Conservation (phyloP, 2,797 vertebrate genomes). For the Mastacembelus armatus region DNA sequence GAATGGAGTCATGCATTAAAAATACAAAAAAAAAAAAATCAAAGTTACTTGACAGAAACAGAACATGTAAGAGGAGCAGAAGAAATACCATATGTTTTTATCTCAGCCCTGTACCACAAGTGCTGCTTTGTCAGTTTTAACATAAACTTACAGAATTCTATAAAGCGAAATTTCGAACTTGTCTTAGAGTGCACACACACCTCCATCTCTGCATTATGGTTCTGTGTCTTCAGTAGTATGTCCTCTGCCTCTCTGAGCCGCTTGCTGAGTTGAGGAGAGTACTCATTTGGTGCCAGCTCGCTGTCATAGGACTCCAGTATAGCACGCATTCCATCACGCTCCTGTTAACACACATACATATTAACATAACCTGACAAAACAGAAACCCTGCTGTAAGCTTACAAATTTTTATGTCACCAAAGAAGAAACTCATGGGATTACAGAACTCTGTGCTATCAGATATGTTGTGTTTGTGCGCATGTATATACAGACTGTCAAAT, state of each 20-base stretch:
- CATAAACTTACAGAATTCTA: conserved; percentile 2
- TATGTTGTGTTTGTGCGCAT: conserved; percentile 1
- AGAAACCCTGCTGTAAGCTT: background rate
- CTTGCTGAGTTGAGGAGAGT: conserved; percentile 90
- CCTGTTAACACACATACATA: conserved; percentile 77
- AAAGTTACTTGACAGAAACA: conserved; percentile 3
- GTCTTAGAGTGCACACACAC: conserved; percentile 75
- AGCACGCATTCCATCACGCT: conserved; percentile 93
- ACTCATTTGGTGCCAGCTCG: conserved; percentile 88
- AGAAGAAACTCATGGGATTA: conserved; percentile 1
- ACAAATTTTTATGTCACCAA: background rate
- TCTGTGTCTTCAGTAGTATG: conserved; percentile 89
- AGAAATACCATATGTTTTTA: background rate
- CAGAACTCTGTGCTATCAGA: background rate
- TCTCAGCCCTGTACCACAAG: background rate
- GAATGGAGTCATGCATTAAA: background rate
- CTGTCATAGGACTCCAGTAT: conserved; percentile 95
- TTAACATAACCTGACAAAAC: background rate
- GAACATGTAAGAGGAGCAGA: background rate
- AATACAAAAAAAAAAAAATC: background rate
- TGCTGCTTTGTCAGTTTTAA: conserved; percentile 21
- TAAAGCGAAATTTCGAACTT: too few species aligned
- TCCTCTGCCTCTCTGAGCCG: conserved; percentile 93
- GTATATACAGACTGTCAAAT: conserved; percentile 19
- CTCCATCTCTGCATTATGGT: conserved; percentile 91